Evolutionary conservation across 1,140 invertebrate genomes (phyloP), one percentile per base, ranked within the genome.

Genomic region (Sipha flava): DNA sequence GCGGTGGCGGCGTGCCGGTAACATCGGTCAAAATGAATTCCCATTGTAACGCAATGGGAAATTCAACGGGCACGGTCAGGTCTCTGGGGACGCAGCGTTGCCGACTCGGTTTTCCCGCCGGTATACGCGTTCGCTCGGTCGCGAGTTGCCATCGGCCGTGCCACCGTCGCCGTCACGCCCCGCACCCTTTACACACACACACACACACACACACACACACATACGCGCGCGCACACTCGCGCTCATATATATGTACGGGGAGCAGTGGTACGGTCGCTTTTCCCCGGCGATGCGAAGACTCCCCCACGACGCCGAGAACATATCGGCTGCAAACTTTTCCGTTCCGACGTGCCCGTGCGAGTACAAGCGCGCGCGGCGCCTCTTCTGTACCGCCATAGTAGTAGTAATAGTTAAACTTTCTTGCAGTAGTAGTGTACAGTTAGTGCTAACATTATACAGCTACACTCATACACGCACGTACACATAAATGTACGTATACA

Each of bases 61-160:
- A 77, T 77, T 43, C 52, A 59, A 77, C 73, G 73, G 73, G 73
- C 52, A 77, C 73, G 73, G 73, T 77, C 73, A 77, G 52, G 73
- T 59, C 73, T 57, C 73, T 57, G 21, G 73, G 73, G 73, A 77
- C 73, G 73, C 73, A 16, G 52, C 49, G 73, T 77, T 77, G 73
- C 73, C 73, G 73, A 52, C 73, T 77, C 73, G 34, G 73, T 77
- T 77, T 57, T 77, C 73, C 73, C 73, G 73, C 21, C 73, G 73
- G 73, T 77, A 59, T 29, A 59, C 12, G n/a, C 66, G 66, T 16
- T 29, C 40, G 21, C 10, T 43, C 40, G 9, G n/a, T 43, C 21
- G 21, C 64, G 64, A 64, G 29, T 64, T 37, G 45, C 72, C 72
- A n/a, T 23, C n/a, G 21, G 12, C 47, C 23, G 26, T 47, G 14